Evolutionary conservation across 2,797 vertebrate species (phyloP), one percentile per base, ranked within the genome.

Genomic region (Todus mexicanus): DNA sequence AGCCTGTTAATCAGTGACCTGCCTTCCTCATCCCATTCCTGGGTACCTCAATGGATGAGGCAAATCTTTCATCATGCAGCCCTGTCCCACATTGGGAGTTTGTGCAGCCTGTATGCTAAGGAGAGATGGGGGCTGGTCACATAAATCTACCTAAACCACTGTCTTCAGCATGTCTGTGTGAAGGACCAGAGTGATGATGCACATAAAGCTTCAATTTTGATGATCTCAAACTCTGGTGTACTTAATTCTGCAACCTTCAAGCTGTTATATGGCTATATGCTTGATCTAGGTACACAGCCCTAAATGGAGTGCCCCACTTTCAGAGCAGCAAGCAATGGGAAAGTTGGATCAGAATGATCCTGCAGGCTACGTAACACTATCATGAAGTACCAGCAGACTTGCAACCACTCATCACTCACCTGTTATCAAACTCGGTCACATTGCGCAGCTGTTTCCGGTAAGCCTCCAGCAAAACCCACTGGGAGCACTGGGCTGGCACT

Each of bases 381-480:
- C 10, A 0, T 0, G 40, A 38, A 15, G 9, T 15, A 6, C 13
- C 5, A 0, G 2, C 12, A 11, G 48, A 31, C 37, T 26, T 11
- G 7, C 4, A 21, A 2, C 5, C 10, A 10, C 22, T 37, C 11
- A 8, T 33, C 35, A 40, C 97, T 94, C 90, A 99, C 99, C 98
- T 98, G 87, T 94, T 90, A 87, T 99, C 98, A 1, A 99, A 98
- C 10, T 98, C 97, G 0, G 97, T 98, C 83, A 94, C n/a, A 6
- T 98, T 98, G 14, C 1, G 35, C 12, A 96, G 53, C 82, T 97
- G 94, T 74, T 95, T 96, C 29, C 98, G 96, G 59, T 98, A 97
- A 9, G 96, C 89, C 72, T 98, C 97, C 82, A 99, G 96, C 89
- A 98, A 97, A 15, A 79, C 64, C 99, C 98, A 99, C 16, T 89